phyloP scores from a whole-genome alignment of 2,113 vertebrate genomes.

The Irena cyanogastra region DNA sequence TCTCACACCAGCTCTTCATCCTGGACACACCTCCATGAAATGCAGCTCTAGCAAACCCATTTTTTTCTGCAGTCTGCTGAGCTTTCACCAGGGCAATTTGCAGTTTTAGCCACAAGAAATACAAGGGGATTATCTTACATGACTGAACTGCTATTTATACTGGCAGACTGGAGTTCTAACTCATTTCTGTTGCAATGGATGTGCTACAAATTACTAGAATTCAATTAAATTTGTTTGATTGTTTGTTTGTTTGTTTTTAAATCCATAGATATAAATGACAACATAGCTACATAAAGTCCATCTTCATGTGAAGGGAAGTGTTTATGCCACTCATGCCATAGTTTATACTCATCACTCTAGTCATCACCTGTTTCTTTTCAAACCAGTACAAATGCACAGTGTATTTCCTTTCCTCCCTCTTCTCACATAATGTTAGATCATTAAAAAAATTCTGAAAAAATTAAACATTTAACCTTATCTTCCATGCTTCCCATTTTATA shows the following conservation, averaged over 20 bases:
- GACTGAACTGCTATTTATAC: background rate
- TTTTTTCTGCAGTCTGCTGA: background rate
- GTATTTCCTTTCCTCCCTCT: background rate
- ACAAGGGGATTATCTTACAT: background rate
- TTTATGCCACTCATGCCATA: background rate
- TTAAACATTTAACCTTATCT: background rate
- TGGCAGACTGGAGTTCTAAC: background rate
- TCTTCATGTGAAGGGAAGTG: background rate
- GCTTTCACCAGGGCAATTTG: background rate
- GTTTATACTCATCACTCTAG: background rate
- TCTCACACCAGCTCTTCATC: background rate
- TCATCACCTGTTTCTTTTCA: background rate
- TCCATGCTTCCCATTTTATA: background rate
- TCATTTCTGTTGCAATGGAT: background rate
- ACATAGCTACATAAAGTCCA: background rate
- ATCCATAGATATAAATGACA: background rate
- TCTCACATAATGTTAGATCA: background rate
- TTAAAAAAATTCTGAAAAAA: background rate
- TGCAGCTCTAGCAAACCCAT: background rate
- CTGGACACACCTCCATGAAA: background rate
- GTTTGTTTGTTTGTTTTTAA: accelerated
- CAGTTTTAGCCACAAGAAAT: background rate
- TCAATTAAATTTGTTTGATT: background rate
- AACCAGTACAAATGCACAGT: background rate
- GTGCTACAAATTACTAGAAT: background rate